Conservation (phyloP, 2,113 vertebrate genomes). For the Cephalopterus ornatus region DNA sequence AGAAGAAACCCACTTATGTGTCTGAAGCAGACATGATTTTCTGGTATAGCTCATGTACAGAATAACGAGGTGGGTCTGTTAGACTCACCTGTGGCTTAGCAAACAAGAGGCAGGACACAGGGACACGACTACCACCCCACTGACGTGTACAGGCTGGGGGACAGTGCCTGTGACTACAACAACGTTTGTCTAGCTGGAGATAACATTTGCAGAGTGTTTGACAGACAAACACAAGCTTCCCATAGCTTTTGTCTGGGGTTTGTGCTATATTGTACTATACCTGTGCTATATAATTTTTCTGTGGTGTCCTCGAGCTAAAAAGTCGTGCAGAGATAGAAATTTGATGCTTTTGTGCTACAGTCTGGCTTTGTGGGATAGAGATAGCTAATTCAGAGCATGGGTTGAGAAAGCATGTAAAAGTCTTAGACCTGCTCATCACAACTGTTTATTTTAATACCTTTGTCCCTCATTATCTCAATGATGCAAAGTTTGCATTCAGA, state of each 20-base stretch:
- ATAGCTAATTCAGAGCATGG: background rate
- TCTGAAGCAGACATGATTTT: background rate
- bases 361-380: background rate
- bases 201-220: background rate
- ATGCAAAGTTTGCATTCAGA: background rate
- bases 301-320: background rate
- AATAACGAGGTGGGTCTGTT: background rate
- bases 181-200: background rate
- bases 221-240: background rate
- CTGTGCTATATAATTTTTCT: background rate
- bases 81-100: background rate
- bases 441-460: background rate
- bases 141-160: too few species aligned
- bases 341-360: background rate
- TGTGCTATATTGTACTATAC: background rate
- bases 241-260: background rate
- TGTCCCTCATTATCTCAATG: background rate
- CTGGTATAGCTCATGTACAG: background rate
- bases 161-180: background rate
- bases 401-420: background rate
- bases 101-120: background rate
- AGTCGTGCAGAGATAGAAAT: fast-evolving
- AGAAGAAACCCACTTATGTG: background rate
- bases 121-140: background rate
- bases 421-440: background rate